phyloP scores from a whole-genome alignment of 2,797 vertebrate species.

The Hypotaenidia okinawae region DNA sequence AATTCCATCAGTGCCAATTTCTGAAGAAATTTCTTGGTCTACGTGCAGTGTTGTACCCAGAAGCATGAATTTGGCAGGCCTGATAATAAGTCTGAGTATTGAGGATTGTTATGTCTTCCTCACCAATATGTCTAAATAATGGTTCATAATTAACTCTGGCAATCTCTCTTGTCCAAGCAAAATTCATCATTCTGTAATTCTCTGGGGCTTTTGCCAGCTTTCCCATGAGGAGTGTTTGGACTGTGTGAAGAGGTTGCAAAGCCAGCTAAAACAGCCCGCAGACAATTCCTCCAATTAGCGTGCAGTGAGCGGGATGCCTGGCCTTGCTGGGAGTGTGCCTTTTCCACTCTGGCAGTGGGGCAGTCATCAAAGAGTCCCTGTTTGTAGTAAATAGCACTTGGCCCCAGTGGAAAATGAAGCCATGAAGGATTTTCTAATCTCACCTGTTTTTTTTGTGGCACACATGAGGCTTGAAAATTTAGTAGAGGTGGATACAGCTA shows the following conservation, averaged over 20 bases:
- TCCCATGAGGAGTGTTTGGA: background rate
- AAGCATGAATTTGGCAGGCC: constrained; percentile 54
- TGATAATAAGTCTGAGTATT: constrained; percentile 41
- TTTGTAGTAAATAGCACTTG: background rate
- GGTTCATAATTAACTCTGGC: constrained; percentile 57
- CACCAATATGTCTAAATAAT: constrained; percentile 60
- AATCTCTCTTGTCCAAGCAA: constrained; percentile 49
- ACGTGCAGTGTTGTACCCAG: constrained; percentile 26
- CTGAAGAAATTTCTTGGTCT: constrained; percentile 39
- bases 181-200: constrained; percentile 55
- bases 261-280: background rate
- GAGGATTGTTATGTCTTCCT: constrained; percentile 60
- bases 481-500: background rate
- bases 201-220: constrained; percentile 49
- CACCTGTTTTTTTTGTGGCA: background rate
- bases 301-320: background rate
- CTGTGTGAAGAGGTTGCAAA: constrained; percentile 25
- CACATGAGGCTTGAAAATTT: background rate
- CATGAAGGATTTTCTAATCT: background rate
- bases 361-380: background rate
- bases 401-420: background rate
- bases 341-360: background rate
- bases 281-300: constrained; percentile 6
- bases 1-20: constrained; percentile 48
- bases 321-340: background rate